Evolutionary conservation across 2,888 invertebrate genomes (phyloP).

Genomic region (Microlaimidae sp.): DNA sequence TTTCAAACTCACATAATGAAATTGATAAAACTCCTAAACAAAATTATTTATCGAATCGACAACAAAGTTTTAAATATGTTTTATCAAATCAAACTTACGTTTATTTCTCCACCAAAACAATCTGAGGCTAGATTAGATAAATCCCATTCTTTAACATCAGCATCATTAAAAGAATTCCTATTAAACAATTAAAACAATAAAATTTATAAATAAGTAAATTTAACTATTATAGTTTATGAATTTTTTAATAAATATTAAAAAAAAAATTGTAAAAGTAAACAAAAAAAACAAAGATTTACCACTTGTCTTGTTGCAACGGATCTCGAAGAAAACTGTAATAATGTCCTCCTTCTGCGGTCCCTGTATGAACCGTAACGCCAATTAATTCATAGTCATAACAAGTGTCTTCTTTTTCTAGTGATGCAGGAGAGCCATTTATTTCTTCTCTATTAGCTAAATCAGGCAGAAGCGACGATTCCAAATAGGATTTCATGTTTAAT

Average conservation of each 20-base stretch:
- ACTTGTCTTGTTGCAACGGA: neutral
- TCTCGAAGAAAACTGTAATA: constrained; percentile 74
- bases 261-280: neutral
- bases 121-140: constrained; percentile 81
- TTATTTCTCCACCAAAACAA: constrained; percentile 94
- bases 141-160: constrained; percentile 62
- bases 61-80: no score
- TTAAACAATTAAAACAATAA: neutral
- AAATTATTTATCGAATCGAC: no score
- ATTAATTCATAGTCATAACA: constrained; percentile 55
- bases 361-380: constrained; percentile 88
- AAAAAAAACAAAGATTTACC: neutral
- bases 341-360: constrained; percentile 92
- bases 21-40: no score
- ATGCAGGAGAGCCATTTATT: neutral
- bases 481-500: constrained; percentile 81
- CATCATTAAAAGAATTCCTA: constrained; percentile 39
- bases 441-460: no score
- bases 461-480: constrained; percentile 77
- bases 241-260: neutral
- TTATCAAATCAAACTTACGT: no score
- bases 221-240: neutral
- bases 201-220: no score
- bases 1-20: no score
- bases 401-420: neutral